A percentile compares a stretch with the other conserved stretches of the same genome.
phyloP scores from a whole-genome alignment of 1,140 invertebrate species.

The Nautilus pompilius region DNA sequence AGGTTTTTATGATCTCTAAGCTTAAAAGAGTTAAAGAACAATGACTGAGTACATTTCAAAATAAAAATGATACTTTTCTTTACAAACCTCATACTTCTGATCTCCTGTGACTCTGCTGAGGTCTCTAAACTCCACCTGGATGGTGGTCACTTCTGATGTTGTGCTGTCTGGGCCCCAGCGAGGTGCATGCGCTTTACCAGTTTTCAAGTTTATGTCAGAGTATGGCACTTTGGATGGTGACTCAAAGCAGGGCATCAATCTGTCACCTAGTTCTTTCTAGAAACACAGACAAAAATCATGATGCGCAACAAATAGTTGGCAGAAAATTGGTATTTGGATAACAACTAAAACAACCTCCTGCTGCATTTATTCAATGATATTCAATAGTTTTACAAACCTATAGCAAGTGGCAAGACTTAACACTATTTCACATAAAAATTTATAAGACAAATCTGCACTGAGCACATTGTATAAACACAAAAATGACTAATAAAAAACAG shows the following conservation, averaged over 20 bases:
- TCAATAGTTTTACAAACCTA: too few species aligned
- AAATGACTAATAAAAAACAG: too few species aligned
- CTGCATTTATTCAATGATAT: too few species aligned
- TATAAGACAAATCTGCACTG: too few species aligned
- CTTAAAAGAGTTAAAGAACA: not conserved
- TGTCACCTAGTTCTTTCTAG: constrained; percentile 77
- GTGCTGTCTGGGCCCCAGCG: constrained; percentile 84
- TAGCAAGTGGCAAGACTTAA: too few species aligned
- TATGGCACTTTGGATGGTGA: constrained; percentile 95
- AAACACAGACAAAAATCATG: too few species aligned
- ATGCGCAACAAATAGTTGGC: too few species aligned
- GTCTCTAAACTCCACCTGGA: constrained; percentile 96
- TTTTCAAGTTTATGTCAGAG: constrained; percentile 86
- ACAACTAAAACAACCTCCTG: too few species aligned
- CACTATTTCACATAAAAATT: too few species aligned
- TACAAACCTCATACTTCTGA: constrained; percentile 81
- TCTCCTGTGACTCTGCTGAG: constrained; percentile 92
- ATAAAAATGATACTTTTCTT: not conserved
- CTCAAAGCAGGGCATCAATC: constrained; percentile 92
- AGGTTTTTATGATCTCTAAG: too few species aligned
- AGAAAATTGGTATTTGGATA: too few species aligned
- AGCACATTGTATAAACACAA: too few species aligned
- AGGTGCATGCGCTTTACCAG: constrained; percentile 61
- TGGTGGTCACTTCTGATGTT: constrained; percentile 54
- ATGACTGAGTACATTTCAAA: not conserved